These are phyloP conservation scores for Hyalella azteca DNA, from an alignment of 2,888 invertebrate genomes.

Conservation along the genomic window DNA sequence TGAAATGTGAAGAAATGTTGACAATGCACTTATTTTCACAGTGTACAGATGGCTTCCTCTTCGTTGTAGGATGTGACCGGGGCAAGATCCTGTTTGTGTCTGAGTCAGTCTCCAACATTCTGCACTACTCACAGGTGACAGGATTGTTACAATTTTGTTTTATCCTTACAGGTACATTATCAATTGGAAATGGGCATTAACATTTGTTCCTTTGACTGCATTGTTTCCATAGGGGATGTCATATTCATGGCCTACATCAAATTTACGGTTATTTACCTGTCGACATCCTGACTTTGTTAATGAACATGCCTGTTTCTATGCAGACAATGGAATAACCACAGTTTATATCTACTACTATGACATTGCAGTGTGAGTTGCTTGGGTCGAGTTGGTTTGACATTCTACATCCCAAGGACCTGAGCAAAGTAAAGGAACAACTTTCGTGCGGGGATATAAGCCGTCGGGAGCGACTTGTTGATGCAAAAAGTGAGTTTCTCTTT, in stretches of 20 bases:
- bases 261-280: no score
- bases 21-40: conserved; percentile 40
- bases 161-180: no score
- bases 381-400: conserved; percentile 95
- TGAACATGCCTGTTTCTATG: no score
- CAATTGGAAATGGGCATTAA: no score
- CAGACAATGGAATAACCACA: no score
- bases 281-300: no score
- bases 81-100: conserved; percentile 89
- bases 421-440: conserved; percentile 92
- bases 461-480: conserved; percentile 86
- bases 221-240: no score
- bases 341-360: no score
- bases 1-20: not conserved
- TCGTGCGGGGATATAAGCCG: conserved; percentile 88
- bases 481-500: conserved; percentile 67
- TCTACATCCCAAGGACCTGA: conserved; percentile 91
- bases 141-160: no score
- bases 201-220: no score
- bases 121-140: conserved; percentile 83
- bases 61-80: conserved; percentile 91
- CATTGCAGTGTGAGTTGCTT: conserved; percentile 81
- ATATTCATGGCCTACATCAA: no score
- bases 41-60: conserved; percentile 84
- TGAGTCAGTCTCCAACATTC: conserved; percentile 80